These are phyloP conservation scores for Nomada ferruginata DNA, from an alignment of 2,888 invertebrate genomes.

Conservation along the genomic window DNA sequence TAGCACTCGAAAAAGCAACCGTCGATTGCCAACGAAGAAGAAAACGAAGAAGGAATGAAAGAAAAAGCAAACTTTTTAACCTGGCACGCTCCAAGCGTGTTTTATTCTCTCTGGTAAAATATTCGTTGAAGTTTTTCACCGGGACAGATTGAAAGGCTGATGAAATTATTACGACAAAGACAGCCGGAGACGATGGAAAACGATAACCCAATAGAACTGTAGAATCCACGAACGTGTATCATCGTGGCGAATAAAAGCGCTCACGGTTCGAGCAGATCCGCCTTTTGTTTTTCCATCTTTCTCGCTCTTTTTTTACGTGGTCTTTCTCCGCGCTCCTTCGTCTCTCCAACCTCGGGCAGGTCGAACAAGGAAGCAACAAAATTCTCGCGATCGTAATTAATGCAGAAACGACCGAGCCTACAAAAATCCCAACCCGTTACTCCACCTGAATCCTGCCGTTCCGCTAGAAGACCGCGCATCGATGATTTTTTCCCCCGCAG, in stretches of 20 bases:
- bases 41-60: too few relatives aligned
- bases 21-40: too few relatives aligned
- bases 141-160: conserved; percentile 9
- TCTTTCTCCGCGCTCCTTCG: conserved; percentile 13
- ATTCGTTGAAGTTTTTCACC: not conserved
- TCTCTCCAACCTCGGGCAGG: not conserved
- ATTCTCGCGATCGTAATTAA: conserved; percentile 21
- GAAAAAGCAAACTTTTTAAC: too few relatives aligned
- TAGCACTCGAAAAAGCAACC: too few relatives aligned
- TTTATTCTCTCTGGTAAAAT: too few relatives aligned
- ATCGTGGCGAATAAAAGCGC: conserved; percentile 9
- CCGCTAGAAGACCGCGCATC: conserved; percentile 10
- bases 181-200: conserved; percentile 1
- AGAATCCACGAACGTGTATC: conserved; percentile 22
- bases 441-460: not conserved
- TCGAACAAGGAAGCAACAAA: not conserved
- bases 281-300: conserved; percentile 38
- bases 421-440: not conserved
- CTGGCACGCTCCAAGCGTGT: too few relatives aligned
- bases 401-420: not conserved
- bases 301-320: conserved; percentile 6
- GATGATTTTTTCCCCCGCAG: not conserved
- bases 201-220: conserved; percentile 28
- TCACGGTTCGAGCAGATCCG: conserved; percentile 15
- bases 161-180: not conserved